Base-by-base conservation (phyloP, 2,113 vertebrate genomes). In the Dasyprocta punctata region DNA sequence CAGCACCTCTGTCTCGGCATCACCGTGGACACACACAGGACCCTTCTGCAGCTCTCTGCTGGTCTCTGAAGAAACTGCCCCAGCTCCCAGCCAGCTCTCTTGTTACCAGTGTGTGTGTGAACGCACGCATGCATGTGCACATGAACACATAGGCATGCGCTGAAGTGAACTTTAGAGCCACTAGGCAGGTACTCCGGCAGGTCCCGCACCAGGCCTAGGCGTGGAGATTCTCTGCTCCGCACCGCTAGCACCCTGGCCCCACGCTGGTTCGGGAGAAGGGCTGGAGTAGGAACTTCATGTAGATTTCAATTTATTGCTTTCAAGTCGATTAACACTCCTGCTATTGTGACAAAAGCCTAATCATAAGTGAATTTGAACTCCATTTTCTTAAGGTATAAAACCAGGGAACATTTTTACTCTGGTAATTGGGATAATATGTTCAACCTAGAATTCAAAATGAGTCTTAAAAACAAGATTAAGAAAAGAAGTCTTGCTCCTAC, bases 371-470 rank as follows among this genome's bases (percentile, higher is more conserved):
- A 17, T 33, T 36, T 71, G 0, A 0, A 49, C 9, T 83, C 19
- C 14, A 86, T 65, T 84, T 84, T 69, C 9, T 41, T 84, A 90
- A 86, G 14, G 87, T 33, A 86, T 84, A 9, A 0, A 78, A 73
- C 82, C n/a, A 56, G 6, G 84, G 28, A 56, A 84, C 3, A 75
- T 30, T 89, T 77, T 83, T 80, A 90, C 22, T 49, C 52, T 84
- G 41, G 91, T 38, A 49, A 33, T 44, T 63, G 3, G 54, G 22
- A 81, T 14, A 81, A 3, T 92, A 63, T 22, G 7, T 36, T 54
- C 86, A 63, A 24, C 38, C 11, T 24, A 94, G 58, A 97, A 61
- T 93, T 77, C 22, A 93, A 97, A 97, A 96, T 26, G 4, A 71
- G 2, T 11, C 38, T 83, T n/a, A 14, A 96, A 97, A 77, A 36